Base-by-base conservation (phyloP, 2,797 vertebrate species). In the Chaetodon trifasciatus region DNA sequence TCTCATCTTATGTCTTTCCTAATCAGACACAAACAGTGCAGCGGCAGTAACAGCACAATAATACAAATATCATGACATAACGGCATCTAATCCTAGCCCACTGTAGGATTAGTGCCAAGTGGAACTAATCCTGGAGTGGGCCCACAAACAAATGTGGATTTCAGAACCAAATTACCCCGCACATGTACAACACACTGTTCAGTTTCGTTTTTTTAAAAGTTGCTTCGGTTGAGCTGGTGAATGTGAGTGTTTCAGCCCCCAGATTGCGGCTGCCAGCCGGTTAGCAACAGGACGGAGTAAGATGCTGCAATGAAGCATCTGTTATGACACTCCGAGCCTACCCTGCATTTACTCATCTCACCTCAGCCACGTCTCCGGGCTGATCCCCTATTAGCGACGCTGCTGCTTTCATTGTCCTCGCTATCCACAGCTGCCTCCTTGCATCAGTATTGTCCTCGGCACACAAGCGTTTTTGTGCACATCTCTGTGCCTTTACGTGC, bases 311-410 rank as follows among this genome's bases (percentile, higher is more conserved):
- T 12, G 24, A 66, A 72, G 68, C 70, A 40, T 89, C 76, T 87
- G 78, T 70, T 79, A 69, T 86, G 83, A 86, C 82, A 76, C 55
- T 53, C 50, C 4, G 9, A 55, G 67, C 46, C 57, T 79, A 47
- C 61, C 35, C 53, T 80, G 74, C 44, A 0, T 85, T 79, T 68
- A 71, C 84, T 84, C 78, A 53, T 76, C 66, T 70, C 80, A 70
- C 71, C 73, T 80, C 52, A 53, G 80, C 56, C 65, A 9, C 70
- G 3, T 88, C 84, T 87, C 35, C 47, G 35, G 57, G 76, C 63
- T 50, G 37, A 79, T 57, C 64, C 50, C 42, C 8, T 19, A 12
- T 81, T 82, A 55, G 47, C 17, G 3, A 28, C 37, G 21, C 78
- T 17, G 62, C 76, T 64, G 76, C 78, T 63, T 66, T 42, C 58